These are phyloP conservation scores for Momotus momota DNA, from an alignment of 2,797 vertebrate genomes.

Conservation along the genomic window DNA sequence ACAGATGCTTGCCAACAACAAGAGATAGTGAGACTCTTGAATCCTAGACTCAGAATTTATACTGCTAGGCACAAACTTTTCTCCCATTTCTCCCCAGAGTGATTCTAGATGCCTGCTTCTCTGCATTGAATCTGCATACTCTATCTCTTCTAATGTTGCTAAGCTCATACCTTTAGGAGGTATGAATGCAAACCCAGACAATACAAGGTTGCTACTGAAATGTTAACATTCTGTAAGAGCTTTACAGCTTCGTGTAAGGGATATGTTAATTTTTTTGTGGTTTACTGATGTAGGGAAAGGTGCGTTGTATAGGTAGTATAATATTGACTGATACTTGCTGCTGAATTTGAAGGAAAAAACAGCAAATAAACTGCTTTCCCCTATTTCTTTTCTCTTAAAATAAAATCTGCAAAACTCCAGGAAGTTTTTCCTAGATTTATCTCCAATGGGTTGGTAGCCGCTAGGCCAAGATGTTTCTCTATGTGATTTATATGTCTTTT, in stretches of 20 bases:
- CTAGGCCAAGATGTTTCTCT: constrained; percentile 52
- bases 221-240: background rate
- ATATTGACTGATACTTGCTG: background rate
- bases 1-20: background rate
- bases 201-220: background rate
- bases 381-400: constrained; percentile 26
- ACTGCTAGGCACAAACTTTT: background rate
- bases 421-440: constrained; percentile 70
- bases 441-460: constrained; percentile 46
- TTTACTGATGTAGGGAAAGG: background rate
- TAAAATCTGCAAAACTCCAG: constrained; percentile 43
- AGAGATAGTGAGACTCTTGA: constrained; percentile 8
- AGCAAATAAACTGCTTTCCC: background rate
- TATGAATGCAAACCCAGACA: background rate
- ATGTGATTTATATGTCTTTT: constrained; percentile 74
- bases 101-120: background rate
- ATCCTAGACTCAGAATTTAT: background rate
- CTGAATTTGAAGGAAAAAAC: background rate
- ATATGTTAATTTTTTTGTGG: background rate
- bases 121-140: background rate
- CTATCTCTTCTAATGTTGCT: background rate
- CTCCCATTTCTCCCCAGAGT: background rate
- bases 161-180: background rate
- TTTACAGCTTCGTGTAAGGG: background rate
- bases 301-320: background rate